Evolutionary conservation across 1,140 invertebrate genomes (phyloP).

Genomic region (Muscidifurax raptorellus): DNA sequence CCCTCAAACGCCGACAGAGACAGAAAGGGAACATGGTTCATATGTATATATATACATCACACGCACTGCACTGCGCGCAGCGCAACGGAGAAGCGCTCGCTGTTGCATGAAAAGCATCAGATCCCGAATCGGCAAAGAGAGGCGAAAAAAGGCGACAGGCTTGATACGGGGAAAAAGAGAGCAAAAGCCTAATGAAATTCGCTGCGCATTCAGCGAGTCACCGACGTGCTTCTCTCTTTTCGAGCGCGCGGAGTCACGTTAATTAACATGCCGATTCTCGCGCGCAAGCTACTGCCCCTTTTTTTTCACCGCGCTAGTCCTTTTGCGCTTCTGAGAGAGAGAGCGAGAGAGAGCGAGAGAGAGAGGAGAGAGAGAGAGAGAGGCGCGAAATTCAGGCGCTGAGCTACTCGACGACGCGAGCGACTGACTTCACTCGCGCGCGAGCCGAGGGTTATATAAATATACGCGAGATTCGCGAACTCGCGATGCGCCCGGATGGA

Average conservation of each 20-base stretch:
- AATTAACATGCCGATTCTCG: constrained; percentile 43
- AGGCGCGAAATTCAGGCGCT: constrained; percentile 36
- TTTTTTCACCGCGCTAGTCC: constrained; percentile 19
- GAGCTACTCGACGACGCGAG: neutral
- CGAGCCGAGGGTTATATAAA: constrained; percentile 10
- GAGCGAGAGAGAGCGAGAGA: neutral
- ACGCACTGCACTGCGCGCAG: neutral
- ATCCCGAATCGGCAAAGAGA: neutral
- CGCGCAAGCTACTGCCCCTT: neutral
- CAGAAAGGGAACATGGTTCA: neutral
- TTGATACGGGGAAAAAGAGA: constrained; percentile 6
- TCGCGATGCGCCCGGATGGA: neutral
- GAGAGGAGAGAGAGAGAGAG: constrained; percentile 18
- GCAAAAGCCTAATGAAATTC: constrained; percentile 31
- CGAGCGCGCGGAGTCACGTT: constrained; percentile 1
- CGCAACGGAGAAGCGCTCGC: neutral
- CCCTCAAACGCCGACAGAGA: neutral
- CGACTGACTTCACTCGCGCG: neutral
- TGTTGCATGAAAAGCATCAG: neutral
- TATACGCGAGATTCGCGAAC: neutral
- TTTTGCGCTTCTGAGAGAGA: neutral
- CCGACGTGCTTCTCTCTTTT: constrained; percentile 29
- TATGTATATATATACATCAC: too few relatives aligned
- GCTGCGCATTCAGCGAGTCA: constrained; percentile 12
- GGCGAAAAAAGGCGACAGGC: neutral